Conservation (phyloP, 2,888 invertebrate genomes). For the Melinaea menophilus region DNA sequence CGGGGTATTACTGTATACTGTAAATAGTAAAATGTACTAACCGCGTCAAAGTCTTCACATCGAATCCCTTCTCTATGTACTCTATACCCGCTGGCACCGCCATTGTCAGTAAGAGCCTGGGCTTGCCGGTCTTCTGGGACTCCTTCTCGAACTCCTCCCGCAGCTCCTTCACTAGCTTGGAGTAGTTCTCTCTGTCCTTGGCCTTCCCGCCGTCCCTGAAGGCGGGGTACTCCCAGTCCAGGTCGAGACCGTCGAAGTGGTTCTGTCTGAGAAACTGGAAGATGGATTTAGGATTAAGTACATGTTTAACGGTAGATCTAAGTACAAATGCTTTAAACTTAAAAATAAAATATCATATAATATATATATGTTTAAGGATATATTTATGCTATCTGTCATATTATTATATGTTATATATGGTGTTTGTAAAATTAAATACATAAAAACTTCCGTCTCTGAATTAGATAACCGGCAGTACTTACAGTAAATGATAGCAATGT, state of each 20-base stretch:
- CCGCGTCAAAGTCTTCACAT: constrained; percentile 90
- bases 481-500: constrained; percentile 6
- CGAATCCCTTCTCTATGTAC: constrained; percentile 95
- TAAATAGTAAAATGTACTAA: constrained; percentile 57
- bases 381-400: too few relatives aligned
- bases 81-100: constrained; percentile 96
- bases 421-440: too few relatives aligned
- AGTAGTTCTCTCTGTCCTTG: constrained; percentile 92
- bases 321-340: too few relatives aligned
- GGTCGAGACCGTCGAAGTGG: constrained; percentile 94
- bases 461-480: too few relatives aligned
- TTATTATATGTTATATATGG: background rate
- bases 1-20: too few relatives aligned
- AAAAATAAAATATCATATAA: too few relatives aligned
- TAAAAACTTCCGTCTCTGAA: too few relatives aligned
- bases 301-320: too few relatives aligned
- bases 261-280: constrained; percentile 88
- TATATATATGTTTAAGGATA: too few relatives aligned
- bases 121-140: constrained; percentile 87
- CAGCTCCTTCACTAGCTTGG: constrained; percentile 91
- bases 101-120: constrained; percentile 90
- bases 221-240: constrained; percentile 95
- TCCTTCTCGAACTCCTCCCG: constrained; percentile 94
- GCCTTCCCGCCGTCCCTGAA: constrained; percentile 89
- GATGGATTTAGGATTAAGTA: too few relatives aligned